Evolutionary conservation across 2,888 invertebrate genomes (phyloP).

Genomic region (Cyclophora punctaria): DNA sequence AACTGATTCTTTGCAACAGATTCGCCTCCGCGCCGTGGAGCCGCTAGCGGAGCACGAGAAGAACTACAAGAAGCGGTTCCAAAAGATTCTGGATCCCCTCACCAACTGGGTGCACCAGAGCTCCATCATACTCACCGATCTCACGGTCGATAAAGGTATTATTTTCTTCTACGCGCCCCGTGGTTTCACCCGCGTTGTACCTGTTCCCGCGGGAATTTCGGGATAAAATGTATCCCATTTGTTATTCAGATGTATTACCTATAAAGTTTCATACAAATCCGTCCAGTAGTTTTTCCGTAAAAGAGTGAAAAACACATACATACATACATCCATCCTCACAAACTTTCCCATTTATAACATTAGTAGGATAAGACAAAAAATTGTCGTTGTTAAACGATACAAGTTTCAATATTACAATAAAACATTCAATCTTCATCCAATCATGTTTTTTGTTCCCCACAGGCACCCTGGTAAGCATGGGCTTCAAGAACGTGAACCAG

Average conservation of each 20-base stretch:
- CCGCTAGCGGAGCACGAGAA: constrained; percentile 85
- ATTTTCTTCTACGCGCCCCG: no score
- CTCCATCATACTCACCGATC: constrained; percentile 86
- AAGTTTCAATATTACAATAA: neutral
- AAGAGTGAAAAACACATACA: no score
- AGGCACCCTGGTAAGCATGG: constrained; percentile 82
- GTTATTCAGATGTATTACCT: no score
- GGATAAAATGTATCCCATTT: no score
- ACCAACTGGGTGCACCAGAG: constrained; percentile 85
- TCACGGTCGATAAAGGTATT: constrained; percentile 83
- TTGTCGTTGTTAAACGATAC: no score
- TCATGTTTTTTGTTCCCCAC: neutral
- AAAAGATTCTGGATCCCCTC: constrained; percentile 87
- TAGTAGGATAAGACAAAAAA: no score
- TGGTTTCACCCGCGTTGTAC: no score
- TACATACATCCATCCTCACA: no score
- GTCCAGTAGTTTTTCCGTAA: no score
- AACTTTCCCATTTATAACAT: no score
- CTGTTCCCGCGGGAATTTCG: no score
- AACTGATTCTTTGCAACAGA: constrained; percentile 31
- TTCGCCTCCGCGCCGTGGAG: constrained; percentile 88
- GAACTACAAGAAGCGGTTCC: constrained; percentile 86
- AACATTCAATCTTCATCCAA: neutral
- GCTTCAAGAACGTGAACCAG: constrained; percentile 85
- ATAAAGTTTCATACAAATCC: no score